Conservation (phyloP, 2,888 invertebrate genomes). For the Acrobeloides nanus region DNA sequence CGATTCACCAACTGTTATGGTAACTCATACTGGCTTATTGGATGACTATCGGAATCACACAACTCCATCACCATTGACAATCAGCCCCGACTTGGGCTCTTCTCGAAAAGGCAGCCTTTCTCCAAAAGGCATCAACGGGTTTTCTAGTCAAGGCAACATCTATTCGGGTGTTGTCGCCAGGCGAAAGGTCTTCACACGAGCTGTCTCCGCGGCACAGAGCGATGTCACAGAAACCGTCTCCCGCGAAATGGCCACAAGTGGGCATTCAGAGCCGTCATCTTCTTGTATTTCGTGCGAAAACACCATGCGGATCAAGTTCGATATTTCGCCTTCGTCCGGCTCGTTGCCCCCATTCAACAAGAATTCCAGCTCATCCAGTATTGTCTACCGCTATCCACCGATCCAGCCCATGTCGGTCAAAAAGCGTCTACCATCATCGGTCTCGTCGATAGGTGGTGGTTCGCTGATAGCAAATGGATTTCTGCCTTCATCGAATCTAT, state of each 20-base stretch:
- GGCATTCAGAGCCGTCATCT: too few species aligned
- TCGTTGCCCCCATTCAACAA: conserved; percentile 17
- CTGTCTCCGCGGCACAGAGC: conserved; percentile 10
- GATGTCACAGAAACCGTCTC: conserved; percentile 17
- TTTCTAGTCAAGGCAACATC: conserved; percentile 9
- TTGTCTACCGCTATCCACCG: conserved; percentile 4
- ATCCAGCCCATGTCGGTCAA: conserved; percentile 9
- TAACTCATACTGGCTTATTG: too few species aligned
- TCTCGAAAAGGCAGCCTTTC: conserved; percentile 14
- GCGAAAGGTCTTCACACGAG: conserved; percentile 16
- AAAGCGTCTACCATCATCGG: conserved; percentile 5
- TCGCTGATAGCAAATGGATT: conserved; percentile 18
- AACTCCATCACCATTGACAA: conserved; percentile 1
- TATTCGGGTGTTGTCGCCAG: conserved; percentile 12
- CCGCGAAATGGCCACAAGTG: conserved; percentile 7
- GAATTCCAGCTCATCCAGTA: conserved; percentile 15
- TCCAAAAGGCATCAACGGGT: background rate
- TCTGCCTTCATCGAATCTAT: conserved; percentile 6
- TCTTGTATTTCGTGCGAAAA: conserved; percentile 14
- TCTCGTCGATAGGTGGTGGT: conserved; percentile 8
- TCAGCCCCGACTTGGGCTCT: conserved; percentile 3
- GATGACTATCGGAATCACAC: background rate
- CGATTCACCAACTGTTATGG: too few species aligned
- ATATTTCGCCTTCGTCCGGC: conserved; percentile 16
- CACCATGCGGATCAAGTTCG: conserved; percentile 16